Evolutionary conservation across 2,113 vertebrate genomes (phyloP).

Genomic region (Stegastes partitus): DNA sequence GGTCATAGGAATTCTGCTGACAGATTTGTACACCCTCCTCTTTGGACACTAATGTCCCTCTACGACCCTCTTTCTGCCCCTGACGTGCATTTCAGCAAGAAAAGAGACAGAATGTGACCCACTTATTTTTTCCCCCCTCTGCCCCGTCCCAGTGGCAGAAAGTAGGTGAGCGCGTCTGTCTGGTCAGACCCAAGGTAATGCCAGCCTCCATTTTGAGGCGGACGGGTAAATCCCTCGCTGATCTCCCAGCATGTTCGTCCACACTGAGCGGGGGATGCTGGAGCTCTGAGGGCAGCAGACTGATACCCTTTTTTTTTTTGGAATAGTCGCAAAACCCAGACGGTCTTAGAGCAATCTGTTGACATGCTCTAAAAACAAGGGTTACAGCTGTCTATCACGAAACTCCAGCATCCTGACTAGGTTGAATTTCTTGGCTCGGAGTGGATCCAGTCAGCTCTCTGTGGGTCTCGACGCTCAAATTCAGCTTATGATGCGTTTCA

Average conservation of each 20-base stretch:
- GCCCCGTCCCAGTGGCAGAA: slow-evolving; percentile 30
- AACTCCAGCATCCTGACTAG: background rate
- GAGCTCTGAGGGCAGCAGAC: slow-evolving; percentile 1
- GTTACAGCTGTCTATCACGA: too few relatives aligned
- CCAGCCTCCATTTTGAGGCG: slow-evolving; percentile 53
- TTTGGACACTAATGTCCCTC: background rate
- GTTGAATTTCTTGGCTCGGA: background rate
- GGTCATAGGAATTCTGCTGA: background rate
- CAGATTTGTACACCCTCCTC: background rate
- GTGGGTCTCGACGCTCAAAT: background rate
- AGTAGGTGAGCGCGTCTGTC: slow-evolving; percentile 74
- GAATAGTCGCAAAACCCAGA: too few relatives aligned
- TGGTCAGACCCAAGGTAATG: slow-evolving; percentile 61
- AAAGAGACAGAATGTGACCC: slow-evolving; percentile 65
- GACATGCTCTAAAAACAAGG: too few relatives aligned
- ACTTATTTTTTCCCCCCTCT: slow-evolving; percentile 37
- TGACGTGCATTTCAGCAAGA: slow-evolving; percentile 25
- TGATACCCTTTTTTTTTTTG: background rate
- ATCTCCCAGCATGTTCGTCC: slow-evolving; percentile 52
- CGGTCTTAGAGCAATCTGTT: too few relatives aligned
- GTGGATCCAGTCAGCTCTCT: slow-evolving; percentile 2
- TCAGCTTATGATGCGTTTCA: background rate
- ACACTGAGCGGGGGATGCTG: background rate
- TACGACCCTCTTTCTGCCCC: slow-evolving; percentile 2
- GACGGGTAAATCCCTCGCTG: slow-evolving; percentile 61